These are phyloP conservation scores for Erpetoichthys calabaricus DNA, from an alignment of 2,797 vertebrate genomes.

Conservation along the genomic window DNA sequence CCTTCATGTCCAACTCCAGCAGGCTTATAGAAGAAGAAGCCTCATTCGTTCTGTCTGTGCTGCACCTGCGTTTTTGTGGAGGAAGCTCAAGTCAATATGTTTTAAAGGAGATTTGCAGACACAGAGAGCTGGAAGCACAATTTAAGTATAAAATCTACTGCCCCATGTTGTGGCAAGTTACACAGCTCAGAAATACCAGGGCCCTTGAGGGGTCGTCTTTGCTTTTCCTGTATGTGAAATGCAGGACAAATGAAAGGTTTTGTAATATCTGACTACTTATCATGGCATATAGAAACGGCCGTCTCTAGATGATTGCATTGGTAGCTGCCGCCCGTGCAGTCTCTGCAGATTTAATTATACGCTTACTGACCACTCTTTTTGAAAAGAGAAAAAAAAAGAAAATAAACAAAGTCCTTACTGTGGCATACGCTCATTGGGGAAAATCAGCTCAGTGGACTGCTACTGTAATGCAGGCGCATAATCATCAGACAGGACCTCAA, in stretches of 20 bases:
- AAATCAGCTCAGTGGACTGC: slow-evolving; percentile 45
- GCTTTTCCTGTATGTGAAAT: background rate
- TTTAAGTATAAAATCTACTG: no score
- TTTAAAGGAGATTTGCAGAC: no score
- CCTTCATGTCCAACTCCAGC: no score
- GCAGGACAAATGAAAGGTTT: slow-evolving; percentile 9
- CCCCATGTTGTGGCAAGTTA: no score
- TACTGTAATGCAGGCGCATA: slow-evolving; percentile 29
- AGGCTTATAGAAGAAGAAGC: no score
- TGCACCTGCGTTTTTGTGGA: no score
- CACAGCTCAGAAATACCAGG: no score
- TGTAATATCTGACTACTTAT: slow-evolving; percentile 36
- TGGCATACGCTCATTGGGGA: slow-evolving; percentile 25
- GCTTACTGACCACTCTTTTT: slow-evolving; percentile 39
- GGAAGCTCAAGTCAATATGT: no score
- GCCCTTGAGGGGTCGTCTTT: background rate
- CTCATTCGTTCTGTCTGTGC: no score
- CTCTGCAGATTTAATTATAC: slow-evolving; percentile 55
- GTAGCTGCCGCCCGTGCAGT: slow-evolving; percentile 46
- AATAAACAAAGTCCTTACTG: background rate
- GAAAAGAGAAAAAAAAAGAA: slow-evolving; percentile 15
- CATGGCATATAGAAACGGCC: slow-evolving; percentile 40
- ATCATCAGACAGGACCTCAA: no score
- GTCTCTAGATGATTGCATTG: slow-evolving; percentile 45
- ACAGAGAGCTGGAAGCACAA: no score